These are phyloP conservation scores for Pterocles gutturalis DNA, from an alignment of 2,113 vertebrate genomes.

Conservation along the genomic window DNA sequence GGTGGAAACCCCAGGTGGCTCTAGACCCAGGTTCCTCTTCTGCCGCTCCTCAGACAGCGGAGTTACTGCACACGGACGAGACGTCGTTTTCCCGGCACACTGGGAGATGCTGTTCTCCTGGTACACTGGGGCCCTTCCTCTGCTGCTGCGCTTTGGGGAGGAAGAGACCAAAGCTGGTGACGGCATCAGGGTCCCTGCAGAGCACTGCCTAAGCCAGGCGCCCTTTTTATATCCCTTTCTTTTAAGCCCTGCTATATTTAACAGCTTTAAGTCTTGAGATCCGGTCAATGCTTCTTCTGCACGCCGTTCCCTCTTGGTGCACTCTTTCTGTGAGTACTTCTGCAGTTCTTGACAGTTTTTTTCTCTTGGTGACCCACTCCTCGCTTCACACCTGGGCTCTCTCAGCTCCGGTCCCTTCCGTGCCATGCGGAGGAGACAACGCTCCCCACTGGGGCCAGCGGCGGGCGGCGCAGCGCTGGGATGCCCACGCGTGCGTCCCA, in stretches of 20 bases:
- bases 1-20: no score
- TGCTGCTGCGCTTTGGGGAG: conserved; percentile 25
- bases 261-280: conserved; percentile 38
- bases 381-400: not conserved
- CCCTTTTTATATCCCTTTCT: conserved; percentile 23
- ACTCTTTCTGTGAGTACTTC: conserved; percentile 9
- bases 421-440: not conserved
- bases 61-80: not conserved
- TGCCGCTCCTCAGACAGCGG: no score
- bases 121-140: conserved; percentile 12
- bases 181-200: conserved; percentile 27
- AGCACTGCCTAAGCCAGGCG: conserved; percentile 8
- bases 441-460: no score
- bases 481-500: accelerated
- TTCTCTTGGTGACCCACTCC: not conserved
- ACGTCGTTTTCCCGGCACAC: no score
- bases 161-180: conserved; percentile 36
- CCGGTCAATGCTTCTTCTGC: not conserved
- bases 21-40: not conserved
- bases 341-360: not conserved
- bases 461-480: not conserved
- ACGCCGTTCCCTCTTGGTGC: not conserved
- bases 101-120: not conserved
- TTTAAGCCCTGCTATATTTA: conserved; percentile 25
- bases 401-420: not conserved